Evolutionary conservation across 2,888 invertebrate species (phyloP), one percentile per base, ranked within the genome.

Genomic region (Euproctis similis): DNA sequence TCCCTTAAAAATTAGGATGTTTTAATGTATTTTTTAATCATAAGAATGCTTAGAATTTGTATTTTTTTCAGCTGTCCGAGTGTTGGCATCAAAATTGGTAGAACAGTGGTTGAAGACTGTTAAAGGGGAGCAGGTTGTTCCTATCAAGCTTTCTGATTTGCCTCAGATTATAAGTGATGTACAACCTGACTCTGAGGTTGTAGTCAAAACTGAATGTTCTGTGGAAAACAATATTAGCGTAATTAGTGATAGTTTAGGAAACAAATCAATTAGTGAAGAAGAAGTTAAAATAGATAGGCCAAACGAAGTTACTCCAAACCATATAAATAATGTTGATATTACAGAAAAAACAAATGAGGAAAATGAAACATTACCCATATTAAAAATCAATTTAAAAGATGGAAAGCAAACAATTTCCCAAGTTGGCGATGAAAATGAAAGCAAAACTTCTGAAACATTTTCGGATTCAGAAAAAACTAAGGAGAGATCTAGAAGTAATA

Each of bases 61-160:
- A n/a, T n/a, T n/a, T 11, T 30, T 30, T 87, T 52, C 78, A 94
- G 94, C 87, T 60, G 91, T 95, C 31, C 88, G 92, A 60, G 87
- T 89, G 32, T 77, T 95, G 51, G 94, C 96, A 8, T 88, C 89
- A 31, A 90, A 91, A 53, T 85, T 96, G 34, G 96, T 96, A 13
- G 93, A 95, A 59, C 92, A 93, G 63, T 96, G 96, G 96, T 85
- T 96, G 52, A 92, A 92, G 69, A 92, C 95, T 32, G 95, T 96
- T 1, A 94, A 95, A 70, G 92, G 91, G 36, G 90, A 91, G 72
- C 84, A 87, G 34, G 86, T 87, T 13, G 69, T 81, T 28, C 81
- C 78, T 27, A 53, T 84, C 34, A 53, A 54, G 39, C 40, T 70
- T 40, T 34, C 53, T 34, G 75, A 87, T 35, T 74, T 87, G 49